These are phyloP conservation scores for Mystacornis crossleyi DNA, from an alignment of 2,113 vertebrate species.

Conservation along the genomic window DNA sequence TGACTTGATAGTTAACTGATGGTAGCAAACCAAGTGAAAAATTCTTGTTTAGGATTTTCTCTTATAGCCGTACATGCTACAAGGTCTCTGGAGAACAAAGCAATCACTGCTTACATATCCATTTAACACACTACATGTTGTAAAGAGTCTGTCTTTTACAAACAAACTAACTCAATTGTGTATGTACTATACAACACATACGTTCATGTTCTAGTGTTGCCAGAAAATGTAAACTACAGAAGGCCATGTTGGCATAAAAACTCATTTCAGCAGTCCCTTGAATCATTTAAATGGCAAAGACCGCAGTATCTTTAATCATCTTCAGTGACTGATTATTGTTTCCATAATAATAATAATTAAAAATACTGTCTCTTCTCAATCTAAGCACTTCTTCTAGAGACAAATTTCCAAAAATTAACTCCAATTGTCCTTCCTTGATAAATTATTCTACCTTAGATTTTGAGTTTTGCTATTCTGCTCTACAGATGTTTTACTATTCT, in stretches of 20 bases:
- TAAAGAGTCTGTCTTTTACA: not conserved
- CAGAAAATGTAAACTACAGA: not conserved
- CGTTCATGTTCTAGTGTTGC: not conserved
- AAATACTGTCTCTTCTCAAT: not conserved
- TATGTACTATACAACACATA: not conserved
- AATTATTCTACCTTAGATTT: not conserved
- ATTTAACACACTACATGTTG: not conserved
- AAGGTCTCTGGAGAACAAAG: not conserved
- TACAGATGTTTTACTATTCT: not conserved
- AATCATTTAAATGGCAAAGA: not conserved
- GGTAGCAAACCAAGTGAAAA: not conserved
- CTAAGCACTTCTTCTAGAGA: not conserved
- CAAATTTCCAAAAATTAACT: not conserved
- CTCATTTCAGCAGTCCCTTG: not conserved
- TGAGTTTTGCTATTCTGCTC: not conserved
- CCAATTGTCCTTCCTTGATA: not conserved
- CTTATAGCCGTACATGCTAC: accelerated
- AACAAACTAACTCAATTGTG: not conserved
- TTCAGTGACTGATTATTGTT: not conserved
- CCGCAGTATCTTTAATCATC: not conserved
- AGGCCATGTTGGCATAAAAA: not conserved
- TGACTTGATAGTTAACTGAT: not conserved
- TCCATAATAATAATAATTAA: not conserved
- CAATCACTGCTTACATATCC: not conserved
- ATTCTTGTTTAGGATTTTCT: not conserved